phyloP scores from a whole-genome alignment of 2,797 vertebrate species.

The Spheniscus humboldti region DNA sequence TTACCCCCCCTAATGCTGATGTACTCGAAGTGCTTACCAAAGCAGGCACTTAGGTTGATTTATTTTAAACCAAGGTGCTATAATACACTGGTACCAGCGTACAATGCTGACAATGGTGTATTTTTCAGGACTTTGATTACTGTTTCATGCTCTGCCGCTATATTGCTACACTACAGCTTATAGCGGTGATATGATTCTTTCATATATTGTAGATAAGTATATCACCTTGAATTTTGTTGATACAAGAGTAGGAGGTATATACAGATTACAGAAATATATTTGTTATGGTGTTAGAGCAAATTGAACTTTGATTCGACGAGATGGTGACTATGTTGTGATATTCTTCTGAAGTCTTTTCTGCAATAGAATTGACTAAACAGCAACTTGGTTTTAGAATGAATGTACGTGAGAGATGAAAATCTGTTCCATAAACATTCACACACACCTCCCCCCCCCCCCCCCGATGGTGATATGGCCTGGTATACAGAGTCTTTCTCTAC shows the following conservation, averaged over 20 bases:
- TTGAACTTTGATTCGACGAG: not conserved
- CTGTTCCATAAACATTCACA: not conserved
- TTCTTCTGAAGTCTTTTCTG: not conserved
- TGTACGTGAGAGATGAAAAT: not conserved
- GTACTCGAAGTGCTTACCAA: constrained; percentile 50
- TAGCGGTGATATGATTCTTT: not conserved
- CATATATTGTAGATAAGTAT: constrained; percentile 18
- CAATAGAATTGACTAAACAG: not conserved
- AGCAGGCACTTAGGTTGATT: constrained; percentile 51
- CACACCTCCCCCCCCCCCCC: no score
- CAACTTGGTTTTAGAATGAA: accelerated
- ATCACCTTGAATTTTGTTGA: constrained; percentile 34
- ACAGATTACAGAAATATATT: not conserved
- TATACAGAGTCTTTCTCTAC: not conserved
- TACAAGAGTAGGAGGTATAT: not conserved
- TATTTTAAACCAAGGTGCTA: constrained; percentile 24
- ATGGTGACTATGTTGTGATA: not conserved
- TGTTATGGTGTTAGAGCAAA: not conserved
- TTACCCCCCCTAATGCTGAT: constrained; percentile 10
- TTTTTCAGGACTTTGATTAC: constrained; percentile 52
- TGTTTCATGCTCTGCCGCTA: constrained; percentile 26
- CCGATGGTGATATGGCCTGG: not conserved
- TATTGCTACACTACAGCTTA: constrained; percentile 14
- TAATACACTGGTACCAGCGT: not conserved
- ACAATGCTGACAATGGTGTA: constrained; percentile 9